Base-by-base conservation (phyloP, 2,113 vertebrate genomes). In the Psittacara wagleri region DNA sequence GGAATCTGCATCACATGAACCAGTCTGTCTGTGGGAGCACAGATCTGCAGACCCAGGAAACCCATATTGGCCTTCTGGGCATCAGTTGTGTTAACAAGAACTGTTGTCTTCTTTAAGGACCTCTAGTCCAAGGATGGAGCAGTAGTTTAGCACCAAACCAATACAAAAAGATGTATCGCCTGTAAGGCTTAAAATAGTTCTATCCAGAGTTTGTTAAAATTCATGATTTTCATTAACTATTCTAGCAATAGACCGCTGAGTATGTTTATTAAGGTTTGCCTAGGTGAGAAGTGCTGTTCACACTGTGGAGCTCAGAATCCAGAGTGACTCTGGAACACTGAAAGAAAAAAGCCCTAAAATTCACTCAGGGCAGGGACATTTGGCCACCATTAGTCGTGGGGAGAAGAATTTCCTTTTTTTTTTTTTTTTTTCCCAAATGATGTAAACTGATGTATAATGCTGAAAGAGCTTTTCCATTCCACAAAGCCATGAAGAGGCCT, bases 401-500 rank as follows among this genome's bases (percentile, higher is more conserved):
- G 61, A 75, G 68, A 83, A 54, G 6, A 77, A 64, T 52, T 49
- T n/a, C 8, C 15, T 78, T 35, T 59, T 14, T 85, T 37, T 57
- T 14, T 14, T 13, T 2, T 0, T 2, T 14, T 13, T 2, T 0
- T 2, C 22, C 9, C 13, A 10, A 25, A 7, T 61, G 8, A 13
- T 82, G 18, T 61, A 68, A 89, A 64, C 17, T 82, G 46, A 25
- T 6, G 8, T 29, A 3, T 66, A 62, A 86, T 37, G 2, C 0
- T 51, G 39, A 41, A 82, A 29, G 49, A 78, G 28, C 37, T 91
- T 80, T 89, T 81, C 24, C 10, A 4, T 62, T 81, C 49, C 49
- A 2, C 9, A 27, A 1, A 70, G 31, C 22, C 10, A 12, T 31
- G 54, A 19, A 69, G 29, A 81, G 10, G 31, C 8, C 86, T 70